A percentile compares a stretch with the other conserved stretches of the same genome.
Conservation (phyloP, 1,140 invertebrate species). For the Alviniconcha marisindica region DNA sequence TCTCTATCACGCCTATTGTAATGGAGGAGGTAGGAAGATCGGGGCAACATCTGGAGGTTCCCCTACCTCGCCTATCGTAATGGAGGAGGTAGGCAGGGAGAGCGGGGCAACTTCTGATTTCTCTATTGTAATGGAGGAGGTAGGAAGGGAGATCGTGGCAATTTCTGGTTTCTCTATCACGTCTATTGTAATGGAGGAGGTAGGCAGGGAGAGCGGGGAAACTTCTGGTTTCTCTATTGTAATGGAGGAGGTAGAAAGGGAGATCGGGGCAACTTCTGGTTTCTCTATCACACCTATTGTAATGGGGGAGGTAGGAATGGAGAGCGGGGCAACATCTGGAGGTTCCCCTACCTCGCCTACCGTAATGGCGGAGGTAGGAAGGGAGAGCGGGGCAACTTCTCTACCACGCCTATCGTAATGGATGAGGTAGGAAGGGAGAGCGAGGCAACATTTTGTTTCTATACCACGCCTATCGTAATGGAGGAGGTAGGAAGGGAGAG, state of each 20-base stretch:
- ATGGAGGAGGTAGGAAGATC: no score
- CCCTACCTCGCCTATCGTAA: conserved; percentile 80
- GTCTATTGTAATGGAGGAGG: no score
- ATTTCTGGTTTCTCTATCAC: no score
- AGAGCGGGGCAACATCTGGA: conserved; percentile 68
- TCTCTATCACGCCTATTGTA: no score
- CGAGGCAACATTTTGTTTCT: not conserved
- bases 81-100: conserved; percentile 26
- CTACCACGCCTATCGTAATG: no score
- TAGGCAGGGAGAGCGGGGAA: conserved; percentile 78
- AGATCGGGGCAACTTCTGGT: not conserved
- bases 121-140: no score
- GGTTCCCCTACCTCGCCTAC: conserved; percentile 71
- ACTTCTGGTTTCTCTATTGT: conserved; percentile 85
- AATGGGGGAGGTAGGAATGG: not conserved
- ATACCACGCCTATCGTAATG: no score
- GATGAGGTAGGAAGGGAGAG: not conserved
- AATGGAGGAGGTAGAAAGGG: conserved; percentile 37
- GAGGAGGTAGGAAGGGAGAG: not conserved
- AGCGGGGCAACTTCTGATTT: no score
- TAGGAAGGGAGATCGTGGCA: not conserved
- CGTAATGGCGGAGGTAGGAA: conserved; percentile 29
- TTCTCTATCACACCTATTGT: no score
- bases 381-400: not conserved
- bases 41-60: conserved; percentile 94